Evolutionary conservation across 2,888 invertebrate species (phyloP).

Genomic region (Barypeithes pellucidus): DNA sequence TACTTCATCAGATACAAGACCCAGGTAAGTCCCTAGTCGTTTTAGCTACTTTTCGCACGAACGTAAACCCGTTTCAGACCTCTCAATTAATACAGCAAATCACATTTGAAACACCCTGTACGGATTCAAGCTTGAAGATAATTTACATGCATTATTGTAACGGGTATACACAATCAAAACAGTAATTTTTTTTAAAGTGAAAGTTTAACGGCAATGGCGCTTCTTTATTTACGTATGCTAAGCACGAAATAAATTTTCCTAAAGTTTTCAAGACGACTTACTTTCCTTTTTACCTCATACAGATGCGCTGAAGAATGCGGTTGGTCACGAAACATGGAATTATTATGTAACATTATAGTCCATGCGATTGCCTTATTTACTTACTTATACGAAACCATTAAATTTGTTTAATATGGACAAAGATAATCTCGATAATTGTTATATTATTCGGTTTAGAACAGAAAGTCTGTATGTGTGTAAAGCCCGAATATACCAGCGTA

Average conservation of each 20-base stretch:
- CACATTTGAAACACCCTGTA: too few relatives aligned
- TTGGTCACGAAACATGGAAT: not conserved
- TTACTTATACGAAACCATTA: not conserved
- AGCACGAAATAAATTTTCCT: not conserved
- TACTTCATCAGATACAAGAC: slow-evolving; percentile 93
- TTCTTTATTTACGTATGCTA: too few relatives aligned
- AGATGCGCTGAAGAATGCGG: not conserved
- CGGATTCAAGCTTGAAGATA: not conserved
- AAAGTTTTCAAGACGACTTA: not conserved
- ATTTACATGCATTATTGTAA: not conserved
- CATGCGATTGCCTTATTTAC: not conserved
- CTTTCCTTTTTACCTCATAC: not conserved
- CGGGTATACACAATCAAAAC: not conserved
- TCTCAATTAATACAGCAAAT: too few relatives aligned
- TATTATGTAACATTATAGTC: not conserved
- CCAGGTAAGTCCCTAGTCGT: slow-evolving; percentile 77
- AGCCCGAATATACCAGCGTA: too few relatives aligned
- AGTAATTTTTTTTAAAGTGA: not conserved
- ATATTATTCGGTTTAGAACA: too few relatives aligned
- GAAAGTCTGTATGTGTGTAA: too few relatives aligned
- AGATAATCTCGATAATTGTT: too few relatives aligned
- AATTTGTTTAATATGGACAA: not conserved
- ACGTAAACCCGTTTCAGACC: too few relatives aligned
- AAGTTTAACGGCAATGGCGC: not conserved
- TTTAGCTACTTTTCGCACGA: too few relatives aligned